Evolutionary conservation across 2,888 invertebrate species (phyloP).

Genomic region (Thymelicus lineola): DNA sequence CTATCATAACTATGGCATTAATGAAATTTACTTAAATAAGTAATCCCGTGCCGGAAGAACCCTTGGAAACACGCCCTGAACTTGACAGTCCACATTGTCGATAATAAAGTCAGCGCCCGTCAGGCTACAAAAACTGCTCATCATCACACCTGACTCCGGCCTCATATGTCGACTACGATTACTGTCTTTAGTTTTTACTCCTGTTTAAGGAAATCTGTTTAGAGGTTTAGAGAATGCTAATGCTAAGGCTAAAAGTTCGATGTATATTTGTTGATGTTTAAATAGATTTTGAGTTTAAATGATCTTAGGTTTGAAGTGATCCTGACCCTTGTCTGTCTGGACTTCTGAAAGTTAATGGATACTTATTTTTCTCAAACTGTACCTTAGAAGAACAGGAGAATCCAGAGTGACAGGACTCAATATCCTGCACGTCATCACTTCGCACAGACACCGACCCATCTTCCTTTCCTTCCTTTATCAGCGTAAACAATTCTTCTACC

Average conservation of each 20-base stretch:
- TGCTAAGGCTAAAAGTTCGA: background rate
- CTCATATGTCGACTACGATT: slow-evolving; percentile 22
- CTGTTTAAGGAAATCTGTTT: slow-evolving; percentile 3
- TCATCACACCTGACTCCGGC: slow-evolving; percentile 11
- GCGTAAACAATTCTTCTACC: slow-evolving; percentile 68
- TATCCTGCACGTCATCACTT: slow-evolving; percentile 62
- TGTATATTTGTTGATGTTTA: background rate
- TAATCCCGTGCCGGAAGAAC: background rate
- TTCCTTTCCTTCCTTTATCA: slow-evolving; percentile 73
- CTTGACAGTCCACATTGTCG: slow-evolving; percentile 10
- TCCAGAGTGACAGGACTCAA: slow-evolving; percentile 73
- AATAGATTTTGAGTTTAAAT: too few species aligned
- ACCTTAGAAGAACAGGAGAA: slow-evolving; percentile 76
- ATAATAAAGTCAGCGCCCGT: slow-evolving; percentile 34
- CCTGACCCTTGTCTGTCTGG: background rate
- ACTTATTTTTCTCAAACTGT: slow-evolving; percentile 31
- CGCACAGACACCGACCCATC: slow-evolving; percentile 54
- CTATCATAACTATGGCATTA: background rate
- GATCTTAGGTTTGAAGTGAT: background rate
- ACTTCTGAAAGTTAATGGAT: background rate
- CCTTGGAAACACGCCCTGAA: background rate
- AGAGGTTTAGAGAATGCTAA: background rate
- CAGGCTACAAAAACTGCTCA: slow-evolving; percentile 12
- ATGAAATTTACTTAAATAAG: too few species aligned
- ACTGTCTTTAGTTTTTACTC: slow-evolving; percentile 13